Evolutionary conservation across 2,797 vertebrate species (phyloP).

Genomic region (Sitta carolinensis): DNA sequence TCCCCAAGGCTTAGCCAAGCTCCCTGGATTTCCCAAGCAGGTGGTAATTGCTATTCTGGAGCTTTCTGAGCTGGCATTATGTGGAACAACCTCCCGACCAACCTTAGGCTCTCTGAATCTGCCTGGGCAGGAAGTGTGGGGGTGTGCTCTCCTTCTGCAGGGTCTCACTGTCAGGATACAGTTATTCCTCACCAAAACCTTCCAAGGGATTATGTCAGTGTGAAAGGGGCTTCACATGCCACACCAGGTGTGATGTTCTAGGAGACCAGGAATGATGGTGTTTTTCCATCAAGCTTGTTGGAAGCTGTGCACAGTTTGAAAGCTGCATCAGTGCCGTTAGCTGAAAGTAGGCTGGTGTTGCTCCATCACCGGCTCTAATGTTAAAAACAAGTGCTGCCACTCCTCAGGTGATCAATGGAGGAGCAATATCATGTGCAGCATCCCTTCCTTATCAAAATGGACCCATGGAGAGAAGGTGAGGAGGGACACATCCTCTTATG

Average conservation of each 20-base stretch:
- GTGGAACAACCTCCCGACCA: background rate
- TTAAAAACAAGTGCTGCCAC: background rate
- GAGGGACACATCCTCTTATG: background rate
- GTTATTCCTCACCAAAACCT: background rate
- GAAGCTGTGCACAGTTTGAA: background rate
- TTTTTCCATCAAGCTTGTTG: background rate
- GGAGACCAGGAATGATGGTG: background rate
- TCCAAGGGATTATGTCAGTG: background rate
- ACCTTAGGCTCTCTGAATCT: background rate
- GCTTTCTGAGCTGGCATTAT: background rate
- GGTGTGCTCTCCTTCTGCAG: background rate
- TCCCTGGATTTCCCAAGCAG: background rate
- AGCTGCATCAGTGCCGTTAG: background rate
- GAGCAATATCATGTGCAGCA: background rate
- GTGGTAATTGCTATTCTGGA: background rate
- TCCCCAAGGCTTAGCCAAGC: background rate
- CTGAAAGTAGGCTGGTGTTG: background rate
- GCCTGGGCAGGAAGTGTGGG: accelerated
- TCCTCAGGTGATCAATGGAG: background rate
- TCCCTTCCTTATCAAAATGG: background rate
- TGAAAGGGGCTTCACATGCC: background rate
- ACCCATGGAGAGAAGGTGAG: background rate
- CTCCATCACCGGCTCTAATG: background rate
- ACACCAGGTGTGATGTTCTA: background rate
- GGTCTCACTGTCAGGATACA: background rate